Evolutionary conservation across 2,888 invertebrate genomes (phyloP), one percentile per base, ranked within the genome.

Genomic region (Lochmaea capreae): DNA sequence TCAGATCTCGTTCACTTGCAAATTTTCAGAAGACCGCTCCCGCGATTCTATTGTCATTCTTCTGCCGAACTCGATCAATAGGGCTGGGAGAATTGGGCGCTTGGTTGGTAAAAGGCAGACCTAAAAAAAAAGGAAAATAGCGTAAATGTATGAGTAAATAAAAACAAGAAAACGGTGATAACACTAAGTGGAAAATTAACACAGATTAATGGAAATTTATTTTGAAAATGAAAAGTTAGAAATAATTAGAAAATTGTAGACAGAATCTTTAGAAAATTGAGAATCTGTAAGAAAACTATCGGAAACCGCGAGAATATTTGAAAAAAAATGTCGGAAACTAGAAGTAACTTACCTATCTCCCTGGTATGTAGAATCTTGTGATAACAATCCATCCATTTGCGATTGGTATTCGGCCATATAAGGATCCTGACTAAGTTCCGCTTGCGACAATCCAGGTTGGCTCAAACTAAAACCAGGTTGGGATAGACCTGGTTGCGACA

Each of bases 321-420:
- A 16, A n/a, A 3, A 65, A 43, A 69, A 33, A 12, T 46, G 42
- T 14, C 14, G 65, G 11, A 39, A 46, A 43, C 6, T 46, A n/a
- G 2, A 22, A 22, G 12, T 33, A 54, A 49, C 78, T 71, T 73
- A 89, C 86, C 93, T 86, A 81, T 89, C 89, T 76, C 89, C 87
- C 81, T 87, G 87, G 79, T 87, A 87, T 57, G 87, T 87, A n/a
- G 87, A 87, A 79, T 85, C 97, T 89, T 98, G 98, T 66, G 97
- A 98, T 83, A 98, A 89, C 83, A 98, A 91, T 71, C 96, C 97
- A 87, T 98, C 98, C 89, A 97, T 95, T 89, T 98, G 97, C 67
- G 97, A 97, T 85, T 95, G 95, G 87, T 94, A 94, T 87, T 96
- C 96, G 68, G 93, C 92, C 87, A 94, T 92, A 85, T 93, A 92